A percentile compares a stretch with the other conserved stretches of the same genome.
These are phyloP conservation scores for Hemiprocne comata DNA, from an alignment of 2,113 vertebrate species.

Conservation along the genomic window DNA sequence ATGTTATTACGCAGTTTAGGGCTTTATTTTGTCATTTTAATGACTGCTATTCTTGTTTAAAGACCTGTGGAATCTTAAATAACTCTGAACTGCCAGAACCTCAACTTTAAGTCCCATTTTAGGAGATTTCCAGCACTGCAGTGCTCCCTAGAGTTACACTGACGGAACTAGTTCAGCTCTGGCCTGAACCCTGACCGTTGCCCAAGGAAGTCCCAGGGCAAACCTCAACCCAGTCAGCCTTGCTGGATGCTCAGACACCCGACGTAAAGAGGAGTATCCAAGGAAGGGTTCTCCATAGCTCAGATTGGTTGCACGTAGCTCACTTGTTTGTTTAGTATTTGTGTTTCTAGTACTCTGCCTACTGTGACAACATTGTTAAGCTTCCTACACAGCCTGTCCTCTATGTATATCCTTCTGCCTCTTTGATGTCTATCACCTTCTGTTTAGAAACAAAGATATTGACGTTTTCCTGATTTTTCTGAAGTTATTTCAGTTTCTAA, in stretches of 20 bases:
- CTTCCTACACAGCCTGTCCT: neutral
- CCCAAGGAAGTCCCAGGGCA: neutral
- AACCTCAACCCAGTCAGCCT: neutral
- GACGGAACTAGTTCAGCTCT: neutral
- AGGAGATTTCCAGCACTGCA: neutral
- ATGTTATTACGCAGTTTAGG: conserved; percentile 14
- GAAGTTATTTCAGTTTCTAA: neutral
- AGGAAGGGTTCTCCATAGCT: neutral
- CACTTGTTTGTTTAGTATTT: neutral
- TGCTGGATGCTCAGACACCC: neutral
- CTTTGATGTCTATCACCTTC: neutral
- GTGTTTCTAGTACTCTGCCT: neutral
- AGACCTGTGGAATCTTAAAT: neutral
- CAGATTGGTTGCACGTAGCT: accelerated
- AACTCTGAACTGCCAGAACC: neutral
- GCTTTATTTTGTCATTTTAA: conserved; percentile 26
- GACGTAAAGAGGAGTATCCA: accelerated
- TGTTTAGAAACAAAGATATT: neutral
- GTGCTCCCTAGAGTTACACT: conserved; percentile 13
- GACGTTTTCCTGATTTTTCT: neutral
- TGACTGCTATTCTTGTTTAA: neutral
- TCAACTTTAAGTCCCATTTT: neutral
- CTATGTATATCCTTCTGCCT: neutral
- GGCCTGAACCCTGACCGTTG: neutral
- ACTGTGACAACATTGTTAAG: neutral